A percentile compares a stretch with the other conserved stretches of the same genome.
These are phyloP conservation scores for Podilymbus podiceps DNA, from an alignment of 2,113 vertebrate genomes.

Conservation along the genomic window DNA sequence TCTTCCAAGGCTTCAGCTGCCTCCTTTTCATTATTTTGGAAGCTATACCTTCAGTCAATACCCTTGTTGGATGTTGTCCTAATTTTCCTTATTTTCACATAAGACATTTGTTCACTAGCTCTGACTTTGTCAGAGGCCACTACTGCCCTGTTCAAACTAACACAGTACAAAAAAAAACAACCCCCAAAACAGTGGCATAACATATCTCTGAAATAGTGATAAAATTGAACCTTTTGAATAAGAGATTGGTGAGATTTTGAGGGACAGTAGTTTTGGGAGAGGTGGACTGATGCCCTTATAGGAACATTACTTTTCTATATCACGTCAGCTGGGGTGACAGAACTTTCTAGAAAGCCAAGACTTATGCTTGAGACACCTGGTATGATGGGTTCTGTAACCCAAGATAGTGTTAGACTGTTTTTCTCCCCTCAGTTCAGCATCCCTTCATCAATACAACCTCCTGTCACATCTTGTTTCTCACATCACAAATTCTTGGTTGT, in stretches of 20 bases:
- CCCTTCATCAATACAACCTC: not conserved
- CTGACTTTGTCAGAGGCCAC: not conserved
- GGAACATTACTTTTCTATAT: not conserved
- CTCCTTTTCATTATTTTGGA: not conserved
- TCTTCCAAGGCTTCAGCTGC: not conserved
- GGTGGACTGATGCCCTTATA: not conserved
- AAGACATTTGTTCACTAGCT: not conserved
- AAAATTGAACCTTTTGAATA: not conserved
- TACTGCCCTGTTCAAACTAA: not conserved
- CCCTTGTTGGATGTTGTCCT: not conserved
- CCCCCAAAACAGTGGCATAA: not conserved
- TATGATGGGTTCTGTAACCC: not conserved
- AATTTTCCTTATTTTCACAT: not conserved
- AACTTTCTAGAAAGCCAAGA: not conserved
- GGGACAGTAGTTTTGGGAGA: not conserved
- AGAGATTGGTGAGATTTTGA: not conserved
- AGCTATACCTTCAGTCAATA: not conserved
- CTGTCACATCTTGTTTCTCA: fast-evolving
- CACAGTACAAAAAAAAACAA: not conserved
- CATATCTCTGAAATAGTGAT: not conserved
- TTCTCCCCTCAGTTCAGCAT: not conserved
- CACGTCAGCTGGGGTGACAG: not conserved
- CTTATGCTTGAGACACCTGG: not conserved
- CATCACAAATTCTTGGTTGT: not conserved
- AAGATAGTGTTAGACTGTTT: not conserved